Percentiles rank a stretch among this genome's conserved stretches.
phyloP scores from a whole-genome alignment of 2,888 invertebrate species.

The Temnothorax rugatulus region DNA sequence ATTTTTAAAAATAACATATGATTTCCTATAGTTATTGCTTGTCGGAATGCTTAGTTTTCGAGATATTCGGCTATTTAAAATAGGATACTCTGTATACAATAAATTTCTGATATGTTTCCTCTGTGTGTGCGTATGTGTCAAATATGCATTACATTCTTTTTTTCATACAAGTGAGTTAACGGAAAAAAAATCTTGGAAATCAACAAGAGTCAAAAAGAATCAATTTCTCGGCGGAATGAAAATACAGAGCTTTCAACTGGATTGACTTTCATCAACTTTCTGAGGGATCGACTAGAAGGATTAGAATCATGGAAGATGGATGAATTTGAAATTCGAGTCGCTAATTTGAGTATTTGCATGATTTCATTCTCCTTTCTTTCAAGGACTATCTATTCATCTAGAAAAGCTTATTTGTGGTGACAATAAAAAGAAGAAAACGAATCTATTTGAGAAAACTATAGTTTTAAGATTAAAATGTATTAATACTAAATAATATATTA shows the following conservation, averaged over 20 bases:
- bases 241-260: background rate
- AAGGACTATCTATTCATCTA: background rate
- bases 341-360: conserved; percentile 63
- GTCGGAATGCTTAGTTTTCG: no score
- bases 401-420: conserved; percentile 29
- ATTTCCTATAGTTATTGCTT: no score
- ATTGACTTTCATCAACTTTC: conserved; percentile 72
- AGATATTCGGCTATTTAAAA: no score
- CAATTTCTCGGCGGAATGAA: background rate
- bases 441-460: background rate
- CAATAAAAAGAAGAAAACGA: conserved; percentile 56
- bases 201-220: conserved; percentile 20
- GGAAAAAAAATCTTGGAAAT: background rate
- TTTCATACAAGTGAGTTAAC: background rate
- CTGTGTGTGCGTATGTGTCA: no score
- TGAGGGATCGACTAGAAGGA: conserved; percentile 12
- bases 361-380: conserved; percentile 3
- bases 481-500: background rate
- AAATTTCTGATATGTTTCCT: background rate
- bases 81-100: background rate
- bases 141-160: background rate
- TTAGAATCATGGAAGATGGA: conserved; percentile 64
- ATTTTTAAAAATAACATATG: no score
- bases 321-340: conserved; percentile 72
- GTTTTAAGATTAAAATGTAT: background rate